Percentiles rank a stretch among this genome's conserved stretches.
Evolutionary conservation across 2,113 vertebrate species (phyloP).

Genomic region (Andinoacara biseriatus): DNA sequence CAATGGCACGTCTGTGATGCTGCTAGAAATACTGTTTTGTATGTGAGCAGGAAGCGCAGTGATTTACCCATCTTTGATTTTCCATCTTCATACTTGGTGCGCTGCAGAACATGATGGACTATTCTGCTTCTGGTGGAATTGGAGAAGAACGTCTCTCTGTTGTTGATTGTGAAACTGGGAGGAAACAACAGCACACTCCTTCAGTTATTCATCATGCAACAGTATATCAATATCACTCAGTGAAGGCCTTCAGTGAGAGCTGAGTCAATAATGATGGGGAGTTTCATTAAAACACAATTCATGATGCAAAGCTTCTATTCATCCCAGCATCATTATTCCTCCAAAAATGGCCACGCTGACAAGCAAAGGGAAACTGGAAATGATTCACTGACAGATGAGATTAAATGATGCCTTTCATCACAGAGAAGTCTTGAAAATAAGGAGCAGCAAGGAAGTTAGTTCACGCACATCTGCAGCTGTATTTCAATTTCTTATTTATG

Average conservation of each 20-base stretch:
- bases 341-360: neutral
- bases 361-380: conserved; percentile 16
- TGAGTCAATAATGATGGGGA: neutral
- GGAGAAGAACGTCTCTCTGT: conserved; percentile 97
- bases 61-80: conserved; percentile 96
- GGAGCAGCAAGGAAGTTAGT: conserved; percentile 1
- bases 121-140: conserved; percentile 97
- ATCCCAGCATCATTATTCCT: conserved; percentile 18
- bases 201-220: conserved; percentile 31
- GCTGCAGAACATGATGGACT: conserved; percentile 95
- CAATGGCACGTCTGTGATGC: neutral
- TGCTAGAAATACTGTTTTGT: neutral
- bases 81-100: conserved; percentile 97
- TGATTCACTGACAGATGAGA: conserved; percentile 18
- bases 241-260: conserved; percentile 3
- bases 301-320: neutral
- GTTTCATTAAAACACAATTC: conserved; percentile 37
- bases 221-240: conserved; percentile 14
- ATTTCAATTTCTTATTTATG: conserved; percentile 53
- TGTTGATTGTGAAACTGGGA: conserved; percentile 95
- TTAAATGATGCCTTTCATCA: conserved; percentile 33
- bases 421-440: conserved; percentile 18
- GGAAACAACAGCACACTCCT: conserved; percentile 7
- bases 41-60: neutral
- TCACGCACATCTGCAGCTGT: conserved; percentile 23